These are phyloP conservation scores for Cryptotis parvus DNA, from an alignment of 2,113 vertebrate species.

Conservation along the genomic window DNA sequence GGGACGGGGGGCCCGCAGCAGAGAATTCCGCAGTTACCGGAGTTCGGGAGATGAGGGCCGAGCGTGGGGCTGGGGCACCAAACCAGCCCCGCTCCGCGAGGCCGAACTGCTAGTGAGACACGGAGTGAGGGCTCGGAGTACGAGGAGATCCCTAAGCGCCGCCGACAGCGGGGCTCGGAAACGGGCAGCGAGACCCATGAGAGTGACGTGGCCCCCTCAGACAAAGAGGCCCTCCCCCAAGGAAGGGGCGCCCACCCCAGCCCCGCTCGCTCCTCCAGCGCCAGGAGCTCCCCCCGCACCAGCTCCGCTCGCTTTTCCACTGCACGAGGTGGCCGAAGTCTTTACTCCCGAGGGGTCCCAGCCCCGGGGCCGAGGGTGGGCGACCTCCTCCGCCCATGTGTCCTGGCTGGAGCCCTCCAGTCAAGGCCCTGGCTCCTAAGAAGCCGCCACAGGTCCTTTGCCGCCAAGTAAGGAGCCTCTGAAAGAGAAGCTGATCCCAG, in stretches of 20 bases:
- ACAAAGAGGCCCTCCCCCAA: slow-evolving; percentile 91
- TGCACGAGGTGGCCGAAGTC: slow-evolving; percentile 89
- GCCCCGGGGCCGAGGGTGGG: slow-evolving; percentile 93
- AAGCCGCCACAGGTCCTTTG: slow-evolving; percentile 67
- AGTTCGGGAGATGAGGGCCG: slow-evolving; percentile 84
- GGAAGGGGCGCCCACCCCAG: slow-evolving; percentile 66
- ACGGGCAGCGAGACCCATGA: slow-evolving; percentile 93
- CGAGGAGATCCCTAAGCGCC: slow-evolving; percentile 95
- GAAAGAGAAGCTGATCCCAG: slow-evolving; percentile 76
- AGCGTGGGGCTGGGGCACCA: slow-evolving; percentile 79
- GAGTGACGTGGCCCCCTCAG: slow-evolving; percentile 91
- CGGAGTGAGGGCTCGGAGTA: slow-evolving; percentile 95
- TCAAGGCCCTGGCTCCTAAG: slow-evolving; percentile 83
- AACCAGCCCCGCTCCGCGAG: slow-evolving; percentile 86
- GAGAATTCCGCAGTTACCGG: slow-evolving; percentile 92
- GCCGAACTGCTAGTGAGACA: slow-evolving; percentile 94
- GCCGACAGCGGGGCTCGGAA: slow-evolving; percentile 93
- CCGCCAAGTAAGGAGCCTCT: slow-evolving; percentile 87
- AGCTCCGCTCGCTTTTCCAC: slow-evolving; percentile 82
- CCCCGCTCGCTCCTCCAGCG: slow-evolving; percentile 65
- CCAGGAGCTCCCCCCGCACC: slow-evolving; percentile 67
- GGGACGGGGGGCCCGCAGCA: slow-evolving; percentile 88
- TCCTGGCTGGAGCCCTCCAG: slow-evolving; percentile 80
- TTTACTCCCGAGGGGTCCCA: slow-evolving; percentile 95
- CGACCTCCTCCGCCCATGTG: slow-evolving; percentile 76